Base-by-base conservation (phyloP, 2,888 invertebrate species). In the Cyclophora punctaria region DNA sequence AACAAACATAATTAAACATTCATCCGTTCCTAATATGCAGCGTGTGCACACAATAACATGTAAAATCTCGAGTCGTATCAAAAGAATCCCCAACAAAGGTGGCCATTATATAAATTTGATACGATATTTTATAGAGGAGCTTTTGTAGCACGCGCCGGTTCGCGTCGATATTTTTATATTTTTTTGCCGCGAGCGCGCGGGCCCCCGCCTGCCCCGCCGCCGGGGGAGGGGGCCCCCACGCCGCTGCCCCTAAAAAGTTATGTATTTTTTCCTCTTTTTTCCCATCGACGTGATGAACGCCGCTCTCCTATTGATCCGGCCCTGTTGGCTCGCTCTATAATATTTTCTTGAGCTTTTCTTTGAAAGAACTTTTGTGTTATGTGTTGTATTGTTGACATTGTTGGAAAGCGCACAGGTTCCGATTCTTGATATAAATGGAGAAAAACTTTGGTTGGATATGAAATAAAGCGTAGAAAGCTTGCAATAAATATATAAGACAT, bases 231-330 rank as follows among this genome's bases (percentile, higher is more conserved):
- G 63, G 57, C 64, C 69, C 66, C 59, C 60, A 72, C 62, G 62
- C 72, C 73, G 70, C 78, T 74, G 77, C 86, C 85, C 87, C 86
- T 88, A 88, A 88, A 88, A 88, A 88, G 86, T 87, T 85, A 87
- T 87, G 80, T 86, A 86, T 87, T 87, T 87, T 87, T 83, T 80
- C 80, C 79, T 81, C 83, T 84, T 87, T 87, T 86, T 87, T 83
- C 84, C 74, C 78, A 83, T 86, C 79, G 84, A 83, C 80, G 83
- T 82, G 83, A 84, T 83, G 83, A 83, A 83, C 80, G 75, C 81
- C 80, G 76, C 66, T 75, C 75, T 73, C 20, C 78, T 87, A 88
- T 88, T 80, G 87, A 88, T 84, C 84, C 76, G 73, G 61, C 68
- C 62, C 62, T 66, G 55, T 47, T 54, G 53, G 53, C 50, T 59